phyloP scores from a whole-genome alignment of 2,797 vertebrate species.

The Fratercula arctica region DNA sequence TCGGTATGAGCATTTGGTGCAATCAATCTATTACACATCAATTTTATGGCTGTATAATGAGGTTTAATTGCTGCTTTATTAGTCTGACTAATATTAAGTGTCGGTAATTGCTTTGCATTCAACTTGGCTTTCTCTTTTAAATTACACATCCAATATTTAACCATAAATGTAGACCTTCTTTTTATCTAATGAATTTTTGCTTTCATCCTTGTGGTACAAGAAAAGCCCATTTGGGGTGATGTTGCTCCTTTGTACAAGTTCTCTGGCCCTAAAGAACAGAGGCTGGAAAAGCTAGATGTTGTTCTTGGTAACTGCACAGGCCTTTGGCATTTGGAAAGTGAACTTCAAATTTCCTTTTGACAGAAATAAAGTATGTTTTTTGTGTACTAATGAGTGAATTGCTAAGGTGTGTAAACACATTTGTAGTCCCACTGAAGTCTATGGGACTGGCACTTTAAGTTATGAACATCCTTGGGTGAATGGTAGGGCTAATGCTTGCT shows the following conservation, averaged over 20 bases:
- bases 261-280: slow-evolving; percentile 17
- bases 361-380: neutral
- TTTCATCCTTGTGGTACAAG: neutral
- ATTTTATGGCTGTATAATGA: slow-evolving; percentile 82
- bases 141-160: slow-evolving; percentile 75
- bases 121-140: slow-evolving; percentile 76
- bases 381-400: neutral
- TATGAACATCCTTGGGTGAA: neutral
- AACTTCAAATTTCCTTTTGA: slow-evolving; percentile 26
- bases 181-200: slow-evolving; percentile 62
- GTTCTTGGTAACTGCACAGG: neutral
- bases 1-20: slow-evolving; percentile 68
- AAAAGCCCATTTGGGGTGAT: slow-evolving; percentile 36
- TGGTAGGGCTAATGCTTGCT: neutral
- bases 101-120: slow-evolving; percentile 80
- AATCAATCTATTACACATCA: slow-evolving; percentile 79
- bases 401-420: neutral
- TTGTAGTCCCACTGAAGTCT: neutral
- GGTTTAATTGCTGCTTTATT: slow-evolving; percentile 83
- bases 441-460: neutral
- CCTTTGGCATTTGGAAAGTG: slow-evolving; percentile 17
- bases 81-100: slow-evolving; percentile 81
- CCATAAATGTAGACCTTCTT: slow-evolving; percentile 64
- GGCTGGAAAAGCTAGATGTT: neutral
- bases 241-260: slow-evolving; percentile 12